Conservation (phyloP, 2,888 invertebrate genomes). For the Diplolepis rosae region DNA sequence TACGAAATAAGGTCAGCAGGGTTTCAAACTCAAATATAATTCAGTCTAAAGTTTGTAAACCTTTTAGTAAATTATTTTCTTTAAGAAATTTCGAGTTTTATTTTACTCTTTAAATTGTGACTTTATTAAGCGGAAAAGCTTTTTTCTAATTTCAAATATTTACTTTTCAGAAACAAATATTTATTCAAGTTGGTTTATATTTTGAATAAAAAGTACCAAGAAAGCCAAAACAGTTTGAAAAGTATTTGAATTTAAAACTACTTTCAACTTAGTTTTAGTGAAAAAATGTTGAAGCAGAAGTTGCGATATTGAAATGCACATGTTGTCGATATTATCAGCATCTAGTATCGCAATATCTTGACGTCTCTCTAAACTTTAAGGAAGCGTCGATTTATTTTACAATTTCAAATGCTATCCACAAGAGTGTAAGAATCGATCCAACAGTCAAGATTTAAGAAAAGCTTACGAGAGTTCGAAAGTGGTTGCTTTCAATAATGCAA, state of each 20-base stretch:
- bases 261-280: background rate
- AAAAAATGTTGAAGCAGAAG: background rate
- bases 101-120: background rate
- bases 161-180: no score
- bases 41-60: no score
- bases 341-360: slow-evolving; percentile 19
- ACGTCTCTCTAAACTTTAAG: slow-evolving; percentile 21
- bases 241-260: no score
- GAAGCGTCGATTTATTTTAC: slow-evolving; percentile 23
- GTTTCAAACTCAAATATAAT: no score
- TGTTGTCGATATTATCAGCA: slow-evolving; percentile 26
- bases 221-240: no score
- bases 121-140: background rate
- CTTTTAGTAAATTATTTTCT: no score
- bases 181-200: no score
- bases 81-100: no score
- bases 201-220: no score
- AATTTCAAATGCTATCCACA: slow-evolving; percentile 25
- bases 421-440: slow-evolving; percentile 26
- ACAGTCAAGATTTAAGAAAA: slow-evolving; percentile 30
- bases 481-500: slow-evolving; percentile 31
- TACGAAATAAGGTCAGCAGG: no score
- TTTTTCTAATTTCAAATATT: no score
- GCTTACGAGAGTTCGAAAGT: slow-evolving; percentile 27
- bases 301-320: background rate